Conservation (phyloP, 2,113 vertebrate species). For the Ia io region DNA sequence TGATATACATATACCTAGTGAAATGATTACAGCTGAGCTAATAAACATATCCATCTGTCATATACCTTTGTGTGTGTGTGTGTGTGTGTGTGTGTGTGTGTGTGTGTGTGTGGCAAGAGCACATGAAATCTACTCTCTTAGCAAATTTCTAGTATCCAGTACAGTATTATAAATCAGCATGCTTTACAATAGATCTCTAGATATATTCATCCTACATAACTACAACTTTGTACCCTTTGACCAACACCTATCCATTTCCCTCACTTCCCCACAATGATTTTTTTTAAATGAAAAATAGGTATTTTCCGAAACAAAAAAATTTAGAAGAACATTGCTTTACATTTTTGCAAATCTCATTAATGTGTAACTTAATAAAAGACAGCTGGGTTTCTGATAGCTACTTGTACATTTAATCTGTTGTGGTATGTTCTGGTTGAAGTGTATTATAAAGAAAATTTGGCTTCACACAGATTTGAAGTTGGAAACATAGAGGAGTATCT, state of each 20-base stretch:
- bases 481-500: background rate
- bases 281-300: slow-evolving; percentile 40
- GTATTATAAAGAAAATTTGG: slow-evolving; percentile 1
- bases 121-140: background rate
- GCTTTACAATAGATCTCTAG: background rate
- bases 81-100: background rate
- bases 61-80: background rate
- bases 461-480: background rate
- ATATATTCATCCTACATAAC: background rate
- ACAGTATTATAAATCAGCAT: background rate
- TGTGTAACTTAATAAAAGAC: slow-evolving; percentile 19
- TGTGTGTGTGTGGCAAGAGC: background rate
- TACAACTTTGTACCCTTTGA: background rate
- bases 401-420: background rate
- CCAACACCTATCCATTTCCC: background rate
- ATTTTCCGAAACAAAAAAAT: slow-evolving; percentile 9
- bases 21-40: background rate
- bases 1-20: background rate
- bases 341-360: slow-evolving; percentile 13
- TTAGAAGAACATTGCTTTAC: slow-evolving; percentile 13
- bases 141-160: background rate
- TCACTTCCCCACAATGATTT: background rate
- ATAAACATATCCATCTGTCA: background rate
- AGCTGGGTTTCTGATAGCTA: slow-evolving; percentile 19
- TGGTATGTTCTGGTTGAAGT: background rate